phyloP scores from a whole-genome alignment of 2,797 vertebrate species.

The Emydoidea blandingii region DNA sequence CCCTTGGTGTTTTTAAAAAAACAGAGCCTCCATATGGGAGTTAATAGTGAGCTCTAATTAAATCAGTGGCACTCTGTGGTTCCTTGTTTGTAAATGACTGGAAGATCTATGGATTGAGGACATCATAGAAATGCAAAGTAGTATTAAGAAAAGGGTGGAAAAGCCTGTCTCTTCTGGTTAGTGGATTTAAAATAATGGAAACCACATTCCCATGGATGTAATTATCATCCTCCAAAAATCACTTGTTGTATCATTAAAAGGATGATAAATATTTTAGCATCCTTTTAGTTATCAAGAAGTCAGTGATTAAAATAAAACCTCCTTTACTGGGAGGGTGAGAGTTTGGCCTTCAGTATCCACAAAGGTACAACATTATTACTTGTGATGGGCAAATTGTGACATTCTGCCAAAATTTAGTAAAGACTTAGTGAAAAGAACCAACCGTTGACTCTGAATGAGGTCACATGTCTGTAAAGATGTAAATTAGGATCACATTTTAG shows the following conservation, averaged over 20 bases:
- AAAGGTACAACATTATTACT: background rate
- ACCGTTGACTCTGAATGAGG: conserved; percentile 5
- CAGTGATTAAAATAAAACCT: background rate
- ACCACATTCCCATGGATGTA: background rate
- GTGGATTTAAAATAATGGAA: background rate
- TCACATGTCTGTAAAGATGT: background rate
- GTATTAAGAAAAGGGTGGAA: background rate
- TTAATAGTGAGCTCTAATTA: background rate
- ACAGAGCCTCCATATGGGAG: background rate
- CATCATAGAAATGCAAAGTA: background rate
- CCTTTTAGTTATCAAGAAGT: background rate
- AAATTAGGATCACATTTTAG: background rate
- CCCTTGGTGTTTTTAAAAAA: background rate
- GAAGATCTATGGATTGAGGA: background rate
- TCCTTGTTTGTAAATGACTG: background rate
- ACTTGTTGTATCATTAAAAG: background rate
- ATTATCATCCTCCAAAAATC: background rate
- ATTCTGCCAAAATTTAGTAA: background rate
- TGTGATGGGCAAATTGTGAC: background rate
- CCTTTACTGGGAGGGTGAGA: background rate
- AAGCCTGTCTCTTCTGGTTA: background rate
- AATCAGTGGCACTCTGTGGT: background rate
- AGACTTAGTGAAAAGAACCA: background rate
- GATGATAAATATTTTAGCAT: background rate
- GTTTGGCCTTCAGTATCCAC: background rate